Conservation (phyloP, 2,113 vertebrate species). For the Nestor notabilis region DNA sequence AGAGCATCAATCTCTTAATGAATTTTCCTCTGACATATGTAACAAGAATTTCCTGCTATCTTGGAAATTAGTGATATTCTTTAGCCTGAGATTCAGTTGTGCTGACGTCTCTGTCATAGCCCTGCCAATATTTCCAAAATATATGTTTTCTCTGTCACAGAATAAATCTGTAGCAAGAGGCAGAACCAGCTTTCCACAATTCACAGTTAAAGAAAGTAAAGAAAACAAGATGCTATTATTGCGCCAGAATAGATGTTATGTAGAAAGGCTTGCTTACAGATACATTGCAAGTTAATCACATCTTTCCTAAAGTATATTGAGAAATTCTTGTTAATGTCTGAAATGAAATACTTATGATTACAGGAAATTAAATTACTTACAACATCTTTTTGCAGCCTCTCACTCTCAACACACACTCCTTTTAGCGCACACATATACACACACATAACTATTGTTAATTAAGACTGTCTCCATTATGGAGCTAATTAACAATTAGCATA, state of each 20-base stretch:
- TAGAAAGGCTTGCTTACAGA: constrained; percentile 15
- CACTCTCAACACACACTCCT: constrained; percentile 26
- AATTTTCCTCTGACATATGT: not conserved
- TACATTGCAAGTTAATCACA: constrained; percentile 17
- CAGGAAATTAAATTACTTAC: constrained; percentile 75
- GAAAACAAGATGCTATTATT: not conserved
- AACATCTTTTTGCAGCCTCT: constrained; percentile 75
- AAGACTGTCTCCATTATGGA: constrained; percentile 91
- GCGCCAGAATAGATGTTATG: not conserved
- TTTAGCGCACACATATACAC: constrained; percentile 59
- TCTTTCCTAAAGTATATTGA: constrained; percentile 24
- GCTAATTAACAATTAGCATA: constrained; percentile 99
- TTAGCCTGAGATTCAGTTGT: not conserved
- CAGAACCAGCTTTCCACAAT: not conserved
- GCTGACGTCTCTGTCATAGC: constrained; percentile 11
- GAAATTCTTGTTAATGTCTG: constrained; percentile 40
- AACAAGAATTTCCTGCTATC: not conserved
- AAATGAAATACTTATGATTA: constrained; percentile 81
- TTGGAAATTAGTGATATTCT: constrained; percentile 3
- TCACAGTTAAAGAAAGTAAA: not conserved
- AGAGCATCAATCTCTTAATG: not conserved
- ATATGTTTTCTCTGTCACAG: not conserved
- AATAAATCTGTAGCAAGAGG: not conserved
- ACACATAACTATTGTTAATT: constrained; percentile 92
- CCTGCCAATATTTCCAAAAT: not conserved